phyloP scores from a whole-genome alignment of 1,140 invertebrate species.

The Cephus cinctus region DNA sequence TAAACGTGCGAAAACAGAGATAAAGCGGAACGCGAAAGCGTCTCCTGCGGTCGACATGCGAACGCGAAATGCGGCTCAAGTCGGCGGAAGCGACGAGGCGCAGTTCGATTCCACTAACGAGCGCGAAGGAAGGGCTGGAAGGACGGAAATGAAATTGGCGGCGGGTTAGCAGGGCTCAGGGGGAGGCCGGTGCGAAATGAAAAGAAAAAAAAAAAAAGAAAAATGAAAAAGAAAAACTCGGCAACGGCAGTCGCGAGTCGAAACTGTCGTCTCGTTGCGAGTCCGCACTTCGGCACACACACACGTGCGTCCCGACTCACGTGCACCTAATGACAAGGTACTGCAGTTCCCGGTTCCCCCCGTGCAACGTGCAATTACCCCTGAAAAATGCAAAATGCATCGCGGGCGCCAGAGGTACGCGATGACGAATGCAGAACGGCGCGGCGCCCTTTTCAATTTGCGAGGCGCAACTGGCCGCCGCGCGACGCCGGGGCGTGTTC shows the following conservation, averaged over 20 bases:
- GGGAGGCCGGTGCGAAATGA: no score
- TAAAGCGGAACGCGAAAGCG: no score
- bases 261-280: neutral
- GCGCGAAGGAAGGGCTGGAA: no score
- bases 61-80: no score
- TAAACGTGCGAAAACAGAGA: no score
- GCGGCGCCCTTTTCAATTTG: constrained; percentile 10
- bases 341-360: constrained; percentile 5
- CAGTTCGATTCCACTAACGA: no score
- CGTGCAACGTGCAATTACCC: constrained; percentile 33
- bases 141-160: no score
- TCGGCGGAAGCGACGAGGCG: neutral
- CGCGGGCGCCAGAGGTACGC: neutral
- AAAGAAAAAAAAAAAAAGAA: constrained; percentile 2
- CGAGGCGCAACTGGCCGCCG: neutral
- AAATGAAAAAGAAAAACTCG: constrained; percentile 1
- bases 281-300: constrained; percentile 7
- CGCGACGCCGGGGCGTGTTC: neutral
- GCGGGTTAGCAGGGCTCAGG: no score
- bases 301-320: constrained; percentile 34
- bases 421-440: neutral
- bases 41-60: no score
- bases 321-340: constrained; percentile 40
- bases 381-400: constrained; percentile 41
- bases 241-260: neutral